These are phyloP conservation scores for Caenorhabditis sp. DNA, from an alignment of 2,888 invertebrate genomes.

Conservation along the genomic window DNA sequence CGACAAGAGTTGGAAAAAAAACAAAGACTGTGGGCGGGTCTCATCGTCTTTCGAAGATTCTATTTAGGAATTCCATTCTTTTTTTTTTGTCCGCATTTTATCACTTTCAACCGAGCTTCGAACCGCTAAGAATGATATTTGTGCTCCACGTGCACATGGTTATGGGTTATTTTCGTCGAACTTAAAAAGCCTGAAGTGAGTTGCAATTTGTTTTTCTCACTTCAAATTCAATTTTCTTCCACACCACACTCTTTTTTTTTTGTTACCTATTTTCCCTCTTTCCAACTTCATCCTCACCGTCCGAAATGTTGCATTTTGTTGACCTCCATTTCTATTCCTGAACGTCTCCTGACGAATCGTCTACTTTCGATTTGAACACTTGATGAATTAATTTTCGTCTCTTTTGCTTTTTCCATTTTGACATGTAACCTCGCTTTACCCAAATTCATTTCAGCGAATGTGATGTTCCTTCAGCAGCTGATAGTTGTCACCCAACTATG, in stretches of 20 bases:
- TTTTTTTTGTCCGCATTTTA: slow-evolving; percentile 28
- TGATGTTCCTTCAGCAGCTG: slow-evolving; percentile 41
- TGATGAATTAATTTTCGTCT: slow-evolving; percentile 52
- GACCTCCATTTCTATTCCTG: slow-evolving; percentile 36
- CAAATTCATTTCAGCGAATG: slow-evolving; percentile 44
- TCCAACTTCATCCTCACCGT: background rate
- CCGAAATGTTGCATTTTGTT: slow-evolving; percentile 52
- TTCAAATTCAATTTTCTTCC: slow-evolving; percentile 19
- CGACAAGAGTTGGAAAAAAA: slow-evolving; percentile 8
- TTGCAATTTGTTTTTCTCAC: slow-evolving; percentile 11
- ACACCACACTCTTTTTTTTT: background rate
- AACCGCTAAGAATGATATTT: slow-evolving; percentile 36
- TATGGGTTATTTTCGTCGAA: slow-evolving; percentile 10
- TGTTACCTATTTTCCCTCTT: background rate
- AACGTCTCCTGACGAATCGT: slow-evolving; percentile 34
- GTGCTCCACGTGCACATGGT: slow-evolving; percentile 20
- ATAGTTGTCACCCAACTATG: slow-evolving; percentile 29
- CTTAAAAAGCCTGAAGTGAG: background rate
- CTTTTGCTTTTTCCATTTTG: background rate
- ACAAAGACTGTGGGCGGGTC: slow-evolving; percentile 36
- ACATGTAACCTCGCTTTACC: background rate
- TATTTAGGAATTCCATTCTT: slow-evolving; percentile 25
- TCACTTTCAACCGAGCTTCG: slow-evolving; percentile 24
- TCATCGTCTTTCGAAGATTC: slow-evolving; percentile 49
- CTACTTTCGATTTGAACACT: slow-evolving; percentile 55